phyloP scores from a whole-genome alignment of 2,888 invertebrate genomes.

The Apodemia duryi region DNA sequence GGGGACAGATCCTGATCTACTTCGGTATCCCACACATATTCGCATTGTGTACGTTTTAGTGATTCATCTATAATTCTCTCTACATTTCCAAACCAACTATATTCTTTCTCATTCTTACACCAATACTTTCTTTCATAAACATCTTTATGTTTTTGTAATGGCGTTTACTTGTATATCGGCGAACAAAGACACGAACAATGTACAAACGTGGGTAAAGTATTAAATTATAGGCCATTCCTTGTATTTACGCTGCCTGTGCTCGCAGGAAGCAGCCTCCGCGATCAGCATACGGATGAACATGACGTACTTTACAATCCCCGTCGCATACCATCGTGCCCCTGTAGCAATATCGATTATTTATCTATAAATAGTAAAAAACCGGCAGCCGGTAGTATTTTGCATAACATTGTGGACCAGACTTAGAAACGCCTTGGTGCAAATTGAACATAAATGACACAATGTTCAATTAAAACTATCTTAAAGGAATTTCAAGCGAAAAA shows the following conservation, averaged over 20 bases:
- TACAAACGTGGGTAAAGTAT: constrained; percentile 37
- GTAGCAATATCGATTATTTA: constrained; percentile 29
- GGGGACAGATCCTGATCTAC: no score
- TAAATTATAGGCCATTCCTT: constrained; percentile 40
- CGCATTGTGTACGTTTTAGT: not conserved
- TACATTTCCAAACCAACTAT: not conserved
- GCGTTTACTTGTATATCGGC: constrained; percentile 23
- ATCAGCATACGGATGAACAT: constrained; percentile 68
- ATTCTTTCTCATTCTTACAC: not conserved
- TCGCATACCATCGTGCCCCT: constrained; percentile 40
- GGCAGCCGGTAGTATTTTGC: not conserved
- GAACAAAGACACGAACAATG: constrained; percentile 33
- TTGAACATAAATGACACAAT: no score
- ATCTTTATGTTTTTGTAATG: not conserved
- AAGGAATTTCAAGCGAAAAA: no score
- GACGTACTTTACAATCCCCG: constrained; percentile 48
- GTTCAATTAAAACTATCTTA: no score
- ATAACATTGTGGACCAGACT: not conserved
- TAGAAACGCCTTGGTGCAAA: not conserved
- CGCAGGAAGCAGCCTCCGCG: constrained; percentile 69
- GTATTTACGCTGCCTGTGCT: constrained; percentile 43
- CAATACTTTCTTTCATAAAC: not conserved
- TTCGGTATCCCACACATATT: no score
- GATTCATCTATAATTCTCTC: not conserved
- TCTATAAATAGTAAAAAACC: constrained; percentile 40